Evolutionary conservation across 2,797 vertebrate genomes (phyloP).

Genomic region (Acanthurus leucopareius): DNA sequence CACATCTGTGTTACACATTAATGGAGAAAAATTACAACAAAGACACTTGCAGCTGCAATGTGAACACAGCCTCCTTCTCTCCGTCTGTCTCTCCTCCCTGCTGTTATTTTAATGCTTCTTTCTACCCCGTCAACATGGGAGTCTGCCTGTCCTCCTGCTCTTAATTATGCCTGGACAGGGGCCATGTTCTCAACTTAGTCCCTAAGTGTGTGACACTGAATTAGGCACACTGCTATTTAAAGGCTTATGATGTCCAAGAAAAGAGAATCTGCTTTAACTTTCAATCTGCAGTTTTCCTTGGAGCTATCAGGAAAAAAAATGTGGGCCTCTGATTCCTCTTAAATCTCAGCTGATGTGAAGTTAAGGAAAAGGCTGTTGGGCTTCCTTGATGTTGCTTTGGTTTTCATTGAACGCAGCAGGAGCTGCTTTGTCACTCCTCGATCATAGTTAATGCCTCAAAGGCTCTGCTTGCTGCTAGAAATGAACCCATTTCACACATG

Average conservation of each 20-base stretch:
- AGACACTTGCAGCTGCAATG: conserved; percentile 14
- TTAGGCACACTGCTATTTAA: conserved; percentile 66
- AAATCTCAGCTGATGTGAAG: conserved; percentile 42
- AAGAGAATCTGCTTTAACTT: conserved; percentile 53
- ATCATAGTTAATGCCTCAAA: conserved; percentile 13
- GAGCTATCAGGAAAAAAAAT: conserved; percentile 8
- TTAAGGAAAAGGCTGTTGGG: conserved; percentile 14
- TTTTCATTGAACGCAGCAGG: conserved; percentile 9
- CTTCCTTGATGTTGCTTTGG: conserved; percentile 18
- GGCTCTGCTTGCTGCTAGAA: conserved; percentile 11
- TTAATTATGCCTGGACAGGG: conserved; percentile 71
- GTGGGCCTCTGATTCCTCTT: conserved; percentile 28
- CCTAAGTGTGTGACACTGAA: conserved; percentile 50
- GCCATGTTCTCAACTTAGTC: conserved; percentile 68
- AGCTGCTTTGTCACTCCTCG: conserved; percentile 11
- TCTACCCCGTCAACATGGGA: conserved; percentile 41
- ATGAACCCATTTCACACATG: neutral
- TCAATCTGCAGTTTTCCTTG: conserved; percentile 52
- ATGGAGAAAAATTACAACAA: conserved; percentile 19
- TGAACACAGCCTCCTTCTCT: conserved; percentile 12
- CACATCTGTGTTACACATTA: conserved; percentile 5
- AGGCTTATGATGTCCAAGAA: conserved; percentile 68
- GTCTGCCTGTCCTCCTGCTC: conserved; percentile 59
- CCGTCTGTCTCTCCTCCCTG: conserved; percentile 41
- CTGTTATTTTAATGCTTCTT: conserved; percentile 55